Evolutionary conservation across 2,888 invertebrate species (phyloP).

Genomic region (Bruchidius siliquastri): DNA sequence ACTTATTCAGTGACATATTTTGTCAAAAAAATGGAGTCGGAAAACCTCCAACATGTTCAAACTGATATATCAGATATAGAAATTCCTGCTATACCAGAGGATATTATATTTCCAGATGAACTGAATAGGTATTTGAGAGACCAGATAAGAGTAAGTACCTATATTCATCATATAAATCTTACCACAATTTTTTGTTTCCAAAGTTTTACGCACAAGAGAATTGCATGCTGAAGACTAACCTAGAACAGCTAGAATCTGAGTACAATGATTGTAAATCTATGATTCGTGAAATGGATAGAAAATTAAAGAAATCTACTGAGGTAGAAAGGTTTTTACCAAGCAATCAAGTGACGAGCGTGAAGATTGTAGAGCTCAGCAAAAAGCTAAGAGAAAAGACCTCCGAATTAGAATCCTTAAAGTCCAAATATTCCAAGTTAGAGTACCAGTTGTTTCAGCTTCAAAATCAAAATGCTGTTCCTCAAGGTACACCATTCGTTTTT

Average conservation of each 20-base stretch:
- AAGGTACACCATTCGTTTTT: not conserved
- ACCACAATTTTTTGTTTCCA: slow-evolving; percentile 14
- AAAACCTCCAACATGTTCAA: not conserved
- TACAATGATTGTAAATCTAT: slow-evolving; percentile 15
- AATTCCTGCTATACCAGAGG: slow-evolving; percentile 38
- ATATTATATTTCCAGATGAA: slow-evolving; percentile 56
- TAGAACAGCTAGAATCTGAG: slow-evolving; percentile 43
- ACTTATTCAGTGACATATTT: not conserved
- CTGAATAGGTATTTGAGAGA: slow-evolving; percentile 57
- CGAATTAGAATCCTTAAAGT: slow-evolving; percentile 57
- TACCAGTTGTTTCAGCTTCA: slow-evolving; percentile 48
- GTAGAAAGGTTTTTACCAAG: slow-evolving; percentile 52
- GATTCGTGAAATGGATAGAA: slow-evolving; percentile 37
- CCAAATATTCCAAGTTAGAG: slow-evolving; percentile 55
- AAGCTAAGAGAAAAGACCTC: slow-evolving; percentile 60
- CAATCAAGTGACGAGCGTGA: slow-evolving; percentile 56
- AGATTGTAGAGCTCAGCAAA: slow-evolving; percentile 64
- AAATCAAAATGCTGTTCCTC: slow-evolving; percentile 17
- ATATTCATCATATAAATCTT: slow-evolving; percentile 2
- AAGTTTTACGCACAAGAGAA: slow-evolving; percentile 56
- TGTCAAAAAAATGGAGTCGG: not conserved
- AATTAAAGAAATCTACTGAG: slow-evolving; percentile 48
- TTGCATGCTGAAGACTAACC: slow-evolving; percentile 51
- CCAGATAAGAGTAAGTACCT: slow-evolving; percentile 52
- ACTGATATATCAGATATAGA: not conserved